Base-by-base conservation (phyloP, 2,888 invertebrate species). In the Leucophenga maculata region DNA sequence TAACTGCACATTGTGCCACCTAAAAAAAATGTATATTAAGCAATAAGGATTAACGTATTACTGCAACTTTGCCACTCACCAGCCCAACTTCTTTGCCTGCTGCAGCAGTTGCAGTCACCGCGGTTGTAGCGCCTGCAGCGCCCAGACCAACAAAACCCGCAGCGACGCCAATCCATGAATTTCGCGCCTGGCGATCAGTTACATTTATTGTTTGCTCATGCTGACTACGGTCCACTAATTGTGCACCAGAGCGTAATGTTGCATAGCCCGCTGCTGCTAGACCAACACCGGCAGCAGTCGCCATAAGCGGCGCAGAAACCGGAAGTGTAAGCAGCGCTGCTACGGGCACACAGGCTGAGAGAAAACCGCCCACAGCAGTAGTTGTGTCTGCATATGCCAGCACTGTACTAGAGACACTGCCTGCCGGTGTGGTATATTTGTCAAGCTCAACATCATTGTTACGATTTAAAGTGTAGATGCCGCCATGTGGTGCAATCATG, bases 401-500 rank as follows among this genome's bases (percentile, higher is more conserved):
- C 0, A 75, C 65, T 59, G 74, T 75, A 0, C 26, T 39, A 0
- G 3, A 68, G 0, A 71, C 2, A 4, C 69, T 73, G 2, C 73
- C 77, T 3, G 79, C 83, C 9, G 88, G 88, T 13, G 88, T 86
- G 18, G 64, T 0, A 69, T 74, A 78, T 4, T 74, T 60, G 26
- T 83, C 81, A 70, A 88, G 71, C 2, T 74, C 62, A 1, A 87
- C 84, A 4, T 57, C 1, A 1, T 68, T 67, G 0, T 13, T 2
- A 9, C 14, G 1, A 18, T 77, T 65, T 0, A 80, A 70, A 46
- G 75, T 77, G 67, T 89, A 89, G 55, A 86, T 68, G 4, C 91
- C 91, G 18, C 87, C 78, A 4, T 73, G 69, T 0, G 91, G 91
- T 0, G 89, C 84, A 59, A 90, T 81, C 87, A 91, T 88, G 14